These are phyloP conservation scores for Cylindroiulus punctatus DNA, from an alignment of 2,888 invertebrate genomes.

Conservation along the genomic window DNA sequence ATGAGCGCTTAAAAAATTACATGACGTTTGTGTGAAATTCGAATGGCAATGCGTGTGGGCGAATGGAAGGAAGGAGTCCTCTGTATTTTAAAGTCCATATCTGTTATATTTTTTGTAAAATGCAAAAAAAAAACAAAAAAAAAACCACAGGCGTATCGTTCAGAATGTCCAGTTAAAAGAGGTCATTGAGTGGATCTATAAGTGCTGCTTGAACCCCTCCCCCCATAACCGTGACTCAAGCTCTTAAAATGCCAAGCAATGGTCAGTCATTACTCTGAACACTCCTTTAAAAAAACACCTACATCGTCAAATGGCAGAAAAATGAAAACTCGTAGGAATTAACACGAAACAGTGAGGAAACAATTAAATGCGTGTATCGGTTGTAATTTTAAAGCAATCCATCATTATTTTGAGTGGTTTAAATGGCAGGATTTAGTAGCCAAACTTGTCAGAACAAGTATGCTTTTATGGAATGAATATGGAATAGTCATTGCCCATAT, in stretches of 20 bases:
- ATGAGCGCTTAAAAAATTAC: background rate
- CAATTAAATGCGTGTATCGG: background rate
- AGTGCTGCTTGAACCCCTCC: background rate
- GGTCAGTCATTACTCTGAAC: constrained; percentile 28
- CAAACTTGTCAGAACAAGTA: background rate
- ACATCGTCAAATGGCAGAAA: background rate
- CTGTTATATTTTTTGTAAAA: background rate
- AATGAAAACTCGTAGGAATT: background rate
- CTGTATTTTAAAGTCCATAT: background rate
- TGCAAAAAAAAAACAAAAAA: too few species aligned
- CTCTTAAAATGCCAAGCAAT: constrained; percentile 2
- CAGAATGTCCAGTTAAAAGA: constrained; percentile 24
- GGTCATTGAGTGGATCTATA: constrained; percentile 17
- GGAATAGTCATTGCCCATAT: background rate
- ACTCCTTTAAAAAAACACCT: constrained; percentile 12
- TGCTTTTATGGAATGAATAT: background rate
- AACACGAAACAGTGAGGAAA: background rate
- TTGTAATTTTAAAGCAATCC: background rate
- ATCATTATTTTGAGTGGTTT: background rate
- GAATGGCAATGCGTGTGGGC: background rate
- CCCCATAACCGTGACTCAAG: background rate
- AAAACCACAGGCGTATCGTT: constrained; percentile 1
- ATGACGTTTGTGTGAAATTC: background rate
- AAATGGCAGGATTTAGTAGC: background rate
- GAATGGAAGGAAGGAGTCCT: background rate